Evolutionary conservation across 2,113 vertebrate species (phyloP).

Genomic region (Crotalus horridus): DNA sequence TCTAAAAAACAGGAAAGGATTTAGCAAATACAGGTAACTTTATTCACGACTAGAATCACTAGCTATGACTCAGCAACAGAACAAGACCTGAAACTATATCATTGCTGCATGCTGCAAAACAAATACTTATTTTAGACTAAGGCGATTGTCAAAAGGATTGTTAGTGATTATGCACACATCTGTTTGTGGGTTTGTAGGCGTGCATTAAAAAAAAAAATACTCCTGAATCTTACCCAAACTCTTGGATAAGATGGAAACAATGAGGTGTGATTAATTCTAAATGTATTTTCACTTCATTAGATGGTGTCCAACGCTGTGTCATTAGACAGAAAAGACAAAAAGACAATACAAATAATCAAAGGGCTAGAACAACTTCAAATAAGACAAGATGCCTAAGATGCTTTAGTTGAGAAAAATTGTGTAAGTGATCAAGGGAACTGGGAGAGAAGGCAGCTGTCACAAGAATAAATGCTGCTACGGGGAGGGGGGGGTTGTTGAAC

Average conservation of each 20-base stretch:
- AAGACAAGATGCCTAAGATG: not conserved
- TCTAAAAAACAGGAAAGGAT: slow-evolving; percentile 59
- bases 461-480: not conserved
- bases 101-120: not conserved
- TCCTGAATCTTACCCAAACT: not conserved
- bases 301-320: not conserved
- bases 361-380: not conserved
- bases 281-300: not conserved
- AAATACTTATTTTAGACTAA: not conserved
- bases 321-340: not conserved
- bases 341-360: not conserved
- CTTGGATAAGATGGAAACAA: not conserved
- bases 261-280: not conserved
- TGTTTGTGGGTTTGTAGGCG: not conserved
- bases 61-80: not conserved
- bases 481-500: not conserved
- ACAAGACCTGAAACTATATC: not conserved
- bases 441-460: not conserved
- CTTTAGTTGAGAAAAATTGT: not conserved
- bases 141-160: not conserved
- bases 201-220: not conserved
- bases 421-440: not conserved
- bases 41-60: not conserved
- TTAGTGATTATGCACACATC: too few species aligned
- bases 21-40: not conserved